phyloP scores from a whole-genome alignment of 2,888 invertebrate species.

The Drosophila anceps region DNA sequence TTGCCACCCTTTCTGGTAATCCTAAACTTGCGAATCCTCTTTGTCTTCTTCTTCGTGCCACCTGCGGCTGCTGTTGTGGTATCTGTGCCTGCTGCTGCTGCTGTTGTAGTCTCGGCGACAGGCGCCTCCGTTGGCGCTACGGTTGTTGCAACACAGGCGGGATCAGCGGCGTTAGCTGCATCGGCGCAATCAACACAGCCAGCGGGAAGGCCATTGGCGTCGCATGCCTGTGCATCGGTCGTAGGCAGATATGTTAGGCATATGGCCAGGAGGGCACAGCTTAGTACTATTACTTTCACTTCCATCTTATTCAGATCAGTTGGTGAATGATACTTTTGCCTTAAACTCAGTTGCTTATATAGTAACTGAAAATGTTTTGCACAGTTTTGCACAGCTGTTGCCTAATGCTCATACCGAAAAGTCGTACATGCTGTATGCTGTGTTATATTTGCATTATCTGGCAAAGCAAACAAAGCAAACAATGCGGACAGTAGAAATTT shows the following conservation, averaged over 20 bases:
- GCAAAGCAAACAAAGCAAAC: neutral
- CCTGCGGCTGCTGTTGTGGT: neutral
- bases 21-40: conserved; percentile 1
- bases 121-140: neutral
- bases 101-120: neutral
- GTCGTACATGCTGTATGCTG: neutral
- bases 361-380: neutral
- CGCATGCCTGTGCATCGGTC: neutral
- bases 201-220: rapidly evolving
- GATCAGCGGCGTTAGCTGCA: rapidly evolving
- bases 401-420: neutral
- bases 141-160: neutral
- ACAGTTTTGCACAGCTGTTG: neutral
- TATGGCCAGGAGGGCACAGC: conserved; percentile 37
- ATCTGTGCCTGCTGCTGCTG: neutral
- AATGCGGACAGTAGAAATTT: neutral
- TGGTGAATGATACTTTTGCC: conserved; percentile 22
- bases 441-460: neutral
- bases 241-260: conserved; percentile 22
- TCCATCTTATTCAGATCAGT: conserved; percentile 25
- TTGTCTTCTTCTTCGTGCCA: conserved; percentile 7
- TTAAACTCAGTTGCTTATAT: conserved; percentile 16
- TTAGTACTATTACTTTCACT: conserved; percentile 3
- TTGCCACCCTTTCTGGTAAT: neutral
- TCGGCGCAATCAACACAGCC: neutral